A percentile compares a stretch with the other conserved stretches of the same genome.
Evolutionary conservation across 2,797 vertebrate species (phyloP).

Genomic region (Sylvilagus floridanus): DNA sequence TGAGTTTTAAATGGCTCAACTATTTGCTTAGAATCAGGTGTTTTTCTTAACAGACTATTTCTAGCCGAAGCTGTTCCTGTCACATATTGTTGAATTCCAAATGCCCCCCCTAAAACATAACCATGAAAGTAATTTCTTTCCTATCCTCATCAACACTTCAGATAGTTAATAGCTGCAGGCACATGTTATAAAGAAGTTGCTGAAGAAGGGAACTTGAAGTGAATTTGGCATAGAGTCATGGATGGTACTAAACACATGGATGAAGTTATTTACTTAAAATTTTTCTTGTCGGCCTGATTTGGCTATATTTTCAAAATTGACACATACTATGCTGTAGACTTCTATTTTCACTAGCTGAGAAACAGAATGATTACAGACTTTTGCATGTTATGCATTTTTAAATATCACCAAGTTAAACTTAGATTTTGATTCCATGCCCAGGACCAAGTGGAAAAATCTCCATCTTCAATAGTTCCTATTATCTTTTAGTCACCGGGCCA

Average conservation of each 20-base stretch:
- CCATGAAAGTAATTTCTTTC: conserved; percentile 75
- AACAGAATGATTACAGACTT: conserved; percentile 85
- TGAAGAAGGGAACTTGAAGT: conserved; percentile 80
- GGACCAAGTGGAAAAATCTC: conserved; percentile 84
- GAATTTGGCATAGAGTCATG: conserved; percentile 80
- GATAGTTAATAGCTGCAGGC: conserved; percentile 79
- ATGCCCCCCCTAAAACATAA: conserved; percentile 75
- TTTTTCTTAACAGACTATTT: conserved; percentile 79
- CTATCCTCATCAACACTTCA: conserved; percentile 80
- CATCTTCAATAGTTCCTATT: conserved; percentile 84
- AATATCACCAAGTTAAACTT: conserved; percentile 86
- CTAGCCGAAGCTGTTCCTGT: conserved; percentile 72
- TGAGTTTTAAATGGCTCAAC: conserved; percentile 76
- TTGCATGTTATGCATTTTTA: conserved; percentile 86
- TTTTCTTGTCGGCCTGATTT: conserved; percentile 84
- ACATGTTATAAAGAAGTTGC: conserved; percentile 78
- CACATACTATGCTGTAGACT: conserved; percentile 84
- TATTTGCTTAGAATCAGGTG: conserved; percentile 80
- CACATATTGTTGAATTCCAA: conserved; percentile 78
- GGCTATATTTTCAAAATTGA: conserved; percentile 85
- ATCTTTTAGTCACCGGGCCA: conserved; percentile 80
- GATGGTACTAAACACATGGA: conserved; percentile 83
- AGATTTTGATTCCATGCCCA: conserved; percentile 84
- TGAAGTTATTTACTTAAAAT: conserved; percentile 84
- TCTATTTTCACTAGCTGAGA: conserved; percentile 86